A percentile compares a stretch with the other conserved stretches of the same genome.
phyloP scores from a whole-genome alignment of 2,113 vertebrate genomes.

The Corydoras maculifer region DNA sequence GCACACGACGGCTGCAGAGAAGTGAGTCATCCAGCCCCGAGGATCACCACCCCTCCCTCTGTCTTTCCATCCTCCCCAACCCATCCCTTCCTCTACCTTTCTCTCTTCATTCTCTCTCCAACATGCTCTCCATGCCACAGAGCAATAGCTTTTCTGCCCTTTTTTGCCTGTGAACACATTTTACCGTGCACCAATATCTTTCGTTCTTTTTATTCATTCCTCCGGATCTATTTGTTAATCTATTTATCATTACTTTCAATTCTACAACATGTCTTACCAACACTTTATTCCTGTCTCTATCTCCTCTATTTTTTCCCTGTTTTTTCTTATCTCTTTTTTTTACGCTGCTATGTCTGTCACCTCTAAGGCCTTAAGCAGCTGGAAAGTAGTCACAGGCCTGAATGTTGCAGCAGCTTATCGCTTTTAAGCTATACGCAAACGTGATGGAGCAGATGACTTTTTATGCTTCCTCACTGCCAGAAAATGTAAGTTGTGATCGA shows the following conservation, averaged over 20 bases:
- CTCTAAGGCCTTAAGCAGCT: slow-evolving; percentile 19
- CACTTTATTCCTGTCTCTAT: slow-evolving; percentile 3
- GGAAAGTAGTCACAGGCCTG: background rate
- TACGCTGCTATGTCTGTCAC: slow-evolving; percentile 33
- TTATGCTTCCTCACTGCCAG: slow-evolving; percentile 27
- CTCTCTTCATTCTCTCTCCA: slow-evolving; percentile 3
- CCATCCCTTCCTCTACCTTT: slow-evolving; percentile 47
- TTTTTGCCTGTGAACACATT: slow-evolving; percentile 16
- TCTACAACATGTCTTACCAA: slow-evolving; percentile 21
- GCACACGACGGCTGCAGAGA: slow-evolving; percentile 73
- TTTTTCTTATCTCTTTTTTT: slow-evolving; percentile 41
- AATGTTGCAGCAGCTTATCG: slow-evolving; percentile 30
- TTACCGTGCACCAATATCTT: slow-evolving; percentile 22
- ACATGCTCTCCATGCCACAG: slow-evolving; percentile 11
- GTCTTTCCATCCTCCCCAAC: slow-evolving; percentile 60
- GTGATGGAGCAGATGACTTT: slow-evolving; percentile 32
- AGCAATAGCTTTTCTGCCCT: too few species aligned
- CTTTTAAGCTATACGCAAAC: slow-evolving; percentile 27
- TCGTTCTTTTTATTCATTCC: slow-evolving; percentile 17
- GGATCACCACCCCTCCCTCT: slow-evolving; percentile 73
- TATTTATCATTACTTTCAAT: slow-evolving; percentile 3
- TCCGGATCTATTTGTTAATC: slow-evolving; percentile 8
- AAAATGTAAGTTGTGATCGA: slow-evolving; percentile 21
- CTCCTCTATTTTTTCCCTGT: slow-evolving; percentile 3
- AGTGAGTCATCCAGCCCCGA: slow-evolving; percentile 75